Percentiles rank a stretch among this genome's conserved stretches.
These are phyloP conservation scores for Peromyscus californicus DNA, from an alignment of 2,113 vertebrate species.

Conservation along the genomic window DNA sequence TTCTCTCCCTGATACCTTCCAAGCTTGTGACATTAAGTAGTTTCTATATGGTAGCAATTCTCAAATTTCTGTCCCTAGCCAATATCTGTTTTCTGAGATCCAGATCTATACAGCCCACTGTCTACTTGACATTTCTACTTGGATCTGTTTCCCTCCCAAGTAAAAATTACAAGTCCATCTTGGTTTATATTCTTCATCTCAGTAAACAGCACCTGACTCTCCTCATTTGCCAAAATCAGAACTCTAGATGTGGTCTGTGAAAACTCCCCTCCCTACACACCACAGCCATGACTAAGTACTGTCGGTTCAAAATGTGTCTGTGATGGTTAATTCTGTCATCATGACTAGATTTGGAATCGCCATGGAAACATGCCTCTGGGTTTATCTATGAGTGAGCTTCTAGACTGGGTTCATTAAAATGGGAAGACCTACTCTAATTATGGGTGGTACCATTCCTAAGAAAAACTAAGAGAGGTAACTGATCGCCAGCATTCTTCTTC, in stretches of 20 bases:
- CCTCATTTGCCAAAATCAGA: conserved; percentile 14
- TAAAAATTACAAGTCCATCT: conserved; percentile 44
- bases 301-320: not conserved
- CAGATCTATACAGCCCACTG: not conserved
- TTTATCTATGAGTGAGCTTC: not conserved
- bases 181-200: not conserved
- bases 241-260: not conserved
- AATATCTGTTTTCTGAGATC: conserved; percentile 33
- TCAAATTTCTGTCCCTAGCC: not conserved
- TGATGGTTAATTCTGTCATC: not conserved
- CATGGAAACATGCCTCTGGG: not conserved
- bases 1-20: not conserved
- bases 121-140: conserved; percentile 61
- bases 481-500: not conserved
- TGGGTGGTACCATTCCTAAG: not conserved
- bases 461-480: not conserved
- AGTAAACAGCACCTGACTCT: conserved; percentile 25
- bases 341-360: not conserved
- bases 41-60: not conserved
- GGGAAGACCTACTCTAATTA: not conserved
- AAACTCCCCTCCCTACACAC: not conserved
- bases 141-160: conserved; percentile 9
- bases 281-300: not conserved
- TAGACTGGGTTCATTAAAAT: not conserved
- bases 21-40: not conserved